phyloP scores from a whole-genome alignment of 92 coral and sea anemone species.

The Porites lobata region DNA sequence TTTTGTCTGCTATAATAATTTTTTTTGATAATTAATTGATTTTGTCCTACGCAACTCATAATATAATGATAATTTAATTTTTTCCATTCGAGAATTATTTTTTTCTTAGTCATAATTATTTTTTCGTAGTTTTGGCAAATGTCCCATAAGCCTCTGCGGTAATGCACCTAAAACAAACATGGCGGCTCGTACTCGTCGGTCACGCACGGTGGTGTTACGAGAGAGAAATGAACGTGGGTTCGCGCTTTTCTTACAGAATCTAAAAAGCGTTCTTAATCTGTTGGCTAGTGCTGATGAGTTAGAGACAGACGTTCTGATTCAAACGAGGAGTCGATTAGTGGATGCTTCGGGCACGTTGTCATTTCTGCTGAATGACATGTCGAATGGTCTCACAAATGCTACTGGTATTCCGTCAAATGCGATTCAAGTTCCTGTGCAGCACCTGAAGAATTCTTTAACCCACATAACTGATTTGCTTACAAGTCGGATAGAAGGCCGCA shows the following conservation, averaged over 20 bases:
- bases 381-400: too few species aligned
- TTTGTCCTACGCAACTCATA: too few species aligned
- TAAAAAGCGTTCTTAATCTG: slow-evolving; percentile 45
- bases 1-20: too few species aligned
- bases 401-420: slow-evolving; percentile 15
- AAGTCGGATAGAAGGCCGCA: slow-evolving; percentile 20
- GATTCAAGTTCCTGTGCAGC: slow-evolving; percentile 22
- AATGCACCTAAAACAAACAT: not conserved
- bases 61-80: too few species aligned
- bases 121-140: not conserved
- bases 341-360: too few species aligned
- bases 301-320: slow-evolving; percentile 50
- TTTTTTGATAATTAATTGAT: too few species aligned
- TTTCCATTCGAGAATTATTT: too few species aligned
- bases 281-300: slow-evolving; percentile 28
- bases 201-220: slow-evolving; percentile 22
- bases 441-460: slow-evolving; percentile 37
- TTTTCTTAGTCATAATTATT: not conserved
- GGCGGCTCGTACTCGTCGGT: not conserved
- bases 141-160: not conserved
- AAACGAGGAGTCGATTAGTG: slow-evolving; percentile 48
- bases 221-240: slow-evolving; percentile 41
- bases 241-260: slow-evolving; percentile 49
- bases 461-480: slow-evolving; percentile 38
- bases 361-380: too few species aligned